Percentiles rank a stretch among this genome's conserved stretches.
Conservation (phyloP, 2,888 invertebrate genomes). For the Netelia fuscicornis region DNA sequence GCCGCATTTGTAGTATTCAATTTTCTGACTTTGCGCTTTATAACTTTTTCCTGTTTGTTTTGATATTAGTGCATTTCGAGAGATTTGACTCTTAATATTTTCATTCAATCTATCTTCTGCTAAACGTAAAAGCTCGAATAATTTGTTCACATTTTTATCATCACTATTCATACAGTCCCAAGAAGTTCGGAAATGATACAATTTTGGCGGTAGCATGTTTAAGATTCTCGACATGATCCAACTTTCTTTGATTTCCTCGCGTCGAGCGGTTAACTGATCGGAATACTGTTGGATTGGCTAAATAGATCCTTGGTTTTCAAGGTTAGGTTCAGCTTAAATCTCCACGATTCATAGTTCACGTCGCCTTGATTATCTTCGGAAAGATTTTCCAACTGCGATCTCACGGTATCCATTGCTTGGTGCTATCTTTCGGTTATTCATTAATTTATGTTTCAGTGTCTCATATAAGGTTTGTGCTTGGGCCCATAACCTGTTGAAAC, state of each 20-base stretch:
- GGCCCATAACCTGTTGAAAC: no score
- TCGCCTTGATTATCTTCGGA: slow-evolving; percentile 68
- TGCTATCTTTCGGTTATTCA: no score
- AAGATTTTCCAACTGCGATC: slow-evolving; percentile 69
- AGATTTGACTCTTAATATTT: slow-evolving; percentile 4
- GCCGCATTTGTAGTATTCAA: slow-evolving; percentile 69
- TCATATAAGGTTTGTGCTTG: no score
- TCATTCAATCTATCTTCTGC: slow-evolving; percentile 64
- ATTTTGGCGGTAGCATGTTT: slow-evolving; percentile 69
- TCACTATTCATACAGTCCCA: slow-evolving; percentile 68
- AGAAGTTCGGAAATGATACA: slow-evolving; percentile 72
- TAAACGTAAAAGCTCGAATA: slow-evolving; percentile 54
- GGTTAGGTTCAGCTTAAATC: slow-evolving; percentile 72
- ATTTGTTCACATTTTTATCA: slow-evolving; percentile 58
- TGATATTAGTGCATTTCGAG: slow-evolving; percentile 35
- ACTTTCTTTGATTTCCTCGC: slow-evolving; percentile 70
- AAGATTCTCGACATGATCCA: slow-evolving; percentile 71
- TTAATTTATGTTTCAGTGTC: no score
- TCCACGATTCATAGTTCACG: slow-evolving; percentile 73
- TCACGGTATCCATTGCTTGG: slow-evolving; percentile 68
- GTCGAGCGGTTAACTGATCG: slow-evolving; percentile 67
- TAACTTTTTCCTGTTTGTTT: slow-evolving; percentile 53
- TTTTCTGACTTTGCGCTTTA: slow-evolving; percentile 55
- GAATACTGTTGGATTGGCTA: slow-evolving; percentile 61
- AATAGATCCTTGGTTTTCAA: slow-evolving; percentile 70